Percentiles rank a stretch among this genome's conserved stretches.
These are phyloP conservation scores for Catostomus latipinnis DNA, from an alignment of 2,797 vertebrate genomes.

Conservation along the genomic window DNA sequence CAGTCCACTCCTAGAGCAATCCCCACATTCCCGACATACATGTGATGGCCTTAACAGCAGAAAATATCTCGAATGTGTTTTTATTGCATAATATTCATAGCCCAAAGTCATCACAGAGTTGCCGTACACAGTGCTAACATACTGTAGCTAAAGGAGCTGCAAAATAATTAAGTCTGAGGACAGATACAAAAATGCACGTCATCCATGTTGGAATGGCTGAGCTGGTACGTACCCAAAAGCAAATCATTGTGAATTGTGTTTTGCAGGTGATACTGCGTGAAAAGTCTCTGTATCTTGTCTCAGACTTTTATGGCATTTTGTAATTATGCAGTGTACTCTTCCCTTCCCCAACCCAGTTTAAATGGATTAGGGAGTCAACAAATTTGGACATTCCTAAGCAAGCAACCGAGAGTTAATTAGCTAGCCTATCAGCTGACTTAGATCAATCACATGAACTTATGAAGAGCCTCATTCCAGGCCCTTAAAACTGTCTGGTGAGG, in stretches of 20 bases:
- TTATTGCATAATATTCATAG: conserved; percentile 56
- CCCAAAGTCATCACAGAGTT: not conserved
- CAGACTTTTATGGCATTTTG: not conserved
- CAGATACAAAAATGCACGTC: not conserved
- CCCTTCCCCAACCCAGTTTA: not conserved
- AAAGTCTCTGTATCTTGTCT: not conserved
- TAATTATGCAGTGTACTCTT: conserved; percentile 27
- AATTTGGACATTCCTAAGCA: conserved; percentile 26
- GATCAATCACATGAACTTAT: conserved; percentile 20
- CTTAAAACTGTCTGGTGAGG: conserved; percentile 25
- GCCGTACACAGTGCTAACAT: too few species aligned
- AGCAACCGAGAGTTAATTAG: conserved; percentile 18
- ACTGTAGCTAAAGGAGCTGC: too few species aligned
- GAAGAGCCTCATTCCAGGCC: conserved; percentile 11
- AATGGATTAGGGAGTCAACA: conserved; percentile 20
- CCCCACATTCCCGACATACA: conserved; percentile 9
- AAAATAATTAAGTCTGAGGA: not conserved
- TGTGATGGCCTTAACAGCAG: conserved; percentile 23
- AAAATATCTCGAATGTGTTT: conserved; percentile 35
- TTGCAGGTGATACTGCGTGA: not conserved
- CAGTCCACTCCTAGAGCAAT: conserved; percentile 60
- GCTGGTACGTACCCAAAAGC: not conserved
- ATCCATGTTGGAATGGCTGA: not conserved
- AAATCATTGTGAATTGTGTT: not conserved
- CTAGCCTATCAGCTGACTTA: conserved; percentile 28